These are phyloP conservation scores for Rhynchomys soricoides DNA, from an alignment of 2,113 vertebrate species.

Conservation along the genomic window DNA sequence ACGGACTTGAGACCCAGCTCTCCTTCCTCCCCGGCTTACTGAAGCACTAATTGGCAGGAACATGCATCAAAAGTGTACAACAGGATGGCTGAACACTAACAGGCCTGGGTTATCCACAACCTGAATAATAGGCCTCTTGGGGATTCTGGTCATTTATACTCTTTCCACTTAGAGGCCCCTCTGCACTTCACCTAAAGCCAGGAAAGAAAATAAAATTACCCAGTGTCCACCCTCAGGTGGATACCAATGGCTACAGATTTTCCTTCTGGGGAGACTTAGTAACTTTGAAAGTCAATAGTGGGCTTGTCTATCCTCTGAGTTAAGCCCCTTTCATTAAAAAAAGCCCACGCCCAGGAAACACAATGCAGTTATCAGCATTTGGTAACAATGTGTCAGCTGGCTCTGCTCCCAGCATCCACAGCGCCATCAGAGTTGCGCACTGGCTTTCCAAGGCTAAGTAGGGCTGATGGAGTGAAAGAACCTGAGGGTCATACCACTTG, in stretches of 20 bases:
- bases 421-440: not conserved
- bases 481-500: not conserved
- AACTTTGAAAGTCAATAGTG: not conserved
- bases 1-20: not conserved
- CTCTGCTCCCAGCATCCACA: too few species aligned
- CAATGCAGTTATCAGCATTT: not conserved
- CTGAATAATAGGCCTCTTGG: constrained; percentile 61
- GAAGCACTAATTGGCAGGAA: constrained; percentile 65
- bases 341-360: not conserved
- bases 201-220: constrained; percentile 2
- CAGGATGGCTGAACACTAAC: not conserved
- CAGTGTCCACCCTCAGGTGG: not conserved
- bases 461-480: not conserved
- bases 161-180: constrained; percentile 51
- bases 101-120: constrained; percentile 54
- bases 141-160: constrained; percentile 50
- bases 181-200: not conserved
- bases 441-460: not conserved
- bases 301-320: not conserved
- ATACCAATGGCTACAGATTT: constrained; percentile 27
- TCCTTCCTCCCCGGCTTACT: not conserved
- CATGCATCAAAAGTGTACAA: constrained; percentile 6
- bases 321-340: not conserved
- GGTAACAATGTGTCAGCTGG: not conserved
- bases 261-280: not conserved